These are phyloP conservation scores for Trachelus iudaicus DNA, from an alignment of 2,888 invertebrate species.

Conservation along the genomic window DNA sequence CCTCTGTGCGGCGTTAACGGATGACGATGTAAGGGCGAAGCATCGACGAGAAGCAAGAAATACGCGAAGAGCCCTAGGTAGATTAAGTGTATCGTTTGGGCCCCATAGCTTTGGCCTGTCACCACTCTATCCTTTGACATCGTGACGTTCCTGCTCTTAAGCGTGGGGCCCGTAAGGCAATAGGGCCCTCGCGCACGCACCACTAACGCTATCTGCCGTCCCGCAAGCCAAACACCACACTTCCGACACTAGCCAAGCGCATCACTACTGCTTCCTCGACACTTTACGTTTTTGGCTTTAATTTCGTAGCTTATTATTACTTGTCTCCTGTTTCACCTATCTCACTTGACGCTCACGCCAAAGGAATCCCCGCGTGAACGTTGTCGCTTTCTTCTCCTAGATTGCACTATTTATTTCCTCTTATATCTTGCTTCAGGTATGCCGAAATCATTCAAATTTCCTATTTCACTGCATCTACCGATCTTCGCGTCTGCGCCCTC, in stretches of 20 bases:
- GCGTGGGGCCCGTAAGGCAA: slow-evolving; percentile 49
- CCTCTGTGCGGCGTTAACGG: slow-evolving; percentile 52
- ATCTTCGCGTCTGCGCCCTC: not conserved
- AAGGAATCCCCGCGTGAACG: not conserved
- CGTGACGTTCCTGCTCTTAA: slow-evolving; percentile 33
- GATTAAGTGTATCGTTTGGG: slow-evolving; percentile 33
- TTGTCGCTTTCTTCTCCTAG: not conserved
- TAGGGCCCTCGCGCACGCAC: slow-evolving; percentile 44
- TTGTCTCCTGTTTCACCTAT: not conserved
- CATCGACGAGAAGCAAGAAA: slow-evolving; percentile 40
- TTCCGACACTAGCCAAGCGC: slow-evolving; percentile 48
- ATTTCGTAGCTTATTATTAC: not conserved
- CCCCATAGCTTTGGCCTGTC: slow-evolving; percentile 19
- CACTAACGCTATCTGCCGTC: slow-evolving; percentile 53
- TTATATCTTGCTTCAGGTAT: not conserved
- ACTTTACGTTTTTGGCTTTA: not conserved
- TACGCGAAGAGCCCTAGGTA: slow-evolving; percentile 39
- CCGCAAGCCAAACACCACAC: slow-evolving; percentile 47
- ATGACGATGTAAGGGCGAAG: slow-evolving; percentile 48
- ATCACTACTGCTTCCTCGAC: slow-evolving; percentile 38
- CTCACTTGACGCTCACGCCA: not conserved
- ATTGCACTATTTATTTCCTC: not conserved
- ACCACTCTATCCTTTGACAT: slow-evolving; percentile 30
- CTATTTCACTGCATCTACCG: not conserved
- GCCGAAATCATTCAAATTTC: not conserved